Conservation (phyloP, 1,140 invertebrate species). For the Paramacrobiotus metropolitanus region DNA sequence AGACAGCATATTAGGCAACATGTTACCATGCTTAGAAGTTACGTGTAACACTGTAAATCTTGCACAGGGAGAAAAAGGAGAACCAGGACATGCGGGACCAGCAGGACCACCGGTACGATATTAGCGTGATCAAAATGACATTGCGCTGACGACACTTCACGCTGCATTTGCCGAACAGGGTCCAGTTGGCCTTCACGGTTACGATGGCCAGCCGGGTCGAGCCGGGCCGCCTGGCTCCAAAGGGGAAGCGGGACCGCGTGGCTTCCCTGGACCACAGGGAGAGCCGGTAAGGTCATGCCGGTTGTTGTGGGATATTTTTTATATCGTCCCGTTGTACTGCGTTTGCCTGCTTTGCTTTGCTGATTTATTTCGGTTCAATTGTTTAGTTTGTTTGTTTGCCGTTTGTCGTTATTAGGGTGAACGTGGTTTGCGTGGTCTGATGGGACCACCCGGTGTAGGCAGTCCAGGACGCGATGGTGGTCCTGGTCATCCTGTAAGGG, state of each 20-base stretch:
- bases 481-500: conserved; percentile 4
- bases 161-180: not conserved
- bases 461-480: conserved; percentile 9
- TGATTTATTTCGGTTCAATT: not conserved
- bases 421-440: conserved; percentile 11
- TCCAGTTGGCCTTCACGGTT: not conserved
- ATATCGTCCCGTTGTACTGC: not conserved
- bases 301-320: not conserved
- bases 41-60: too few relatives aligned
- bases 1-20: too few relatives aligned
- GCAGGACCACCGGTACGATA: conserved; percentile 17
- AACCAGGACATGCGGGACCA: conserved; percentile 27
- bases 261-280: not conserved
- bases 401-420: conserved; percentile 13
- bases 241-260: not conserved
- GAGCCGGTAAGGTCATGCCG: not conserved
- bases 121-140: not conserved
- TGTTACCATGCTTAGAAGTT: too few relatives aligned
- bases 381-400: conserved; percentile 5
- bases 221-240: not conserved
- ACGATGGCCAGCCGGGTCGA: not conserved
- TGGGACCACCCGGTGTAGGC: conserved; percentile 8
- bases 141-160: not conserved
- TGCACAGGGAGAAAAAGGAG: conserved; percentile 71
- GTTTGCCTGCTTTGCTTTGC: not conserved